phyloP scores from a whole-genome alignment of 2,113 vertebrate species.

The Ivindomyrus marchei region DNA sequence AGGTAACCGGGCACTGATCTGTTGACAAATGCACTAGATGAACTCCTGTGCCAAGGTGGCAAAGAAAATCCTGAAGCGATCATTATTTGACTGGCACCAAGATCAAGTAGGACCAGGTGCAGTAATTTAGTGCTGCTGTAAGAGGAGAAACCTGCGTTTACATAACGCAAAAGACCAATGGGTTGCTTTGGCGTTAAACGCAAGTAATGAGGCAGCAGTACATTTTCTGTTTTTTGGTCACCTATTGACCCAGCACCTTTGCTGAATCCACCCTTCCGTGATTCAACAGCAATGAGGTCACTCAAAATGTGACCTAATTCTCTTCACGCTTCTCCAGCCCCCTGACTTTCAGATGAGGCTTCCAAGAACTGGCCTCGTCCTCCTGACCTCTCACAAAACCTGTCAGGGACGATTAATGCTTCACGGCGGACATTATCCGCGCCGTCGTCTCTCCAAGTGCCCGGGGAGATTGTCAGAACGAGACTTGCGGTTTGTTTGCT shows the following conservation, averaged over 20 bases:
- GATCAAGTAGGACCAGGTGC: not conserved
- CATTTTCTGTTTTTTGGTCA: not conserved
- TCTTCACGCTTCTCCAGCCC: not conserved
- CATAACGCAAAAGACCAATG: not conserved
- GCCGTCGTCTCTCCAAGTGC: not conserved
- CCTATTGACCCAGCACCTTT: not conserved
- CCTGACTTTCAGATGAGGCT: not conserved
- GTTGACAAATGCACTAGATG: conserved; percentile 32
- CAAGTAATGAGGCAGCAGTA: not conserved
- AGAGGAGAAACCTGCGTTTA: not conserved
- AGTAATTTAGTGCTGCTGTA: not conserved
- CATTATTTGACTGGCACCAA: not conserved
- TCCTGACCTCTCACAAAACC: not conserved
- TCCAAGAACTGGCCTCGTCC: not conserved
- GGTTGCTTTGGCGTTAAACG: not conserved
- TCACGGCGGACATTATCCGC: not conserved
- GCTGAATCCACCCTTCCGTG: not conserved
- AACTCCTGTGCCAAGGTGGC: not conserved
- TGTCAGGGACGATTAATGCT: not conserved
- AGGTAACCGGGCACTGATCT: conserved; percentile 31
- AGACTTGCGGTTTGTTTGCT: not conserved
- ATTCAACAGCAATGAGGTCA: not conserved
- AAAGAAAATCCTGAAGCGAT: not conserved
- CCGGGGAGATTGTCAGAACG: not conserved
- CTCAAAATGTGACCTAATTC: not conserved